Evolutionary conservation across 1,140 invertebrate species (phyloP).

Genomic region (Halesus radiatus): DNA sequence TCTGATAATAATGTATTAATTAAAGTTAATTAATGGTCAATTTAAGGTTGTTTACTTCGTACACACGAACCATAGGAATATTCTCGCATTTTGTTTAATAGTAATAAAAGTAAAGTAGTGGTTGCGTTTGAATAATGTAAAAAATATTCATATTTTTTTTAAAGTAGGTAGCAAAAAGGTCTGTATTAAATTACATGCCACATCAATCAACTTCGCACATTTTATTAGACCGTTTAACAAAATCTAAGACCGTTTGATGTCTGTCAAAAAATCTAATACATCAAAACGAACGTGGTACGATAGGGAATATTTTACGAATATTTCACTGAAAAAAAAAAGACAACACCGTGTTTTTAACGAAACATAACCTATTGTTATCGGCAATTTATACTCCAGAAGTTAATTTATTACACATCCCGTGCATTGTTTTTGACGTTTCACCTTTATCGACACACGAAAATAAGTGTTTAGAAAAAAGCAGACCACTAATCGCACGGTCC

Average conservation of each 20-base stretch:
- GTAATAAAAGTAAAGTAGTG: too few species aligned
- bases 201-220: constrained; percentile 30
- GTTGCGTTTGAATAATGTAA: not conserved
- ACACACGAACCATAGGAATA: too few species aligned
- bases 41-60: too few species aligned
- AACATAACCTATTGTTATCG: constrained; percentile 45
- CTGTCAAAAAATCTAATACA: constrained; percentile 16
- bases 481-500: not conserved
- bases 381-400: constrained; percentile 34
- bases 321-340: constrained; percentile 29
- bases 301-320: constrained; percentile 18
- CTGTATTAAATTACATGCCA: constrained; percentile 1
- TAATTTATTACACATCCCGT: constrained; percentile 48
- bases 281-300: constrained; percentile 9
- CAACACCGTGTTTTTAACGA: constrained; percentile 1
- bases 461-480: constrained; percentile 22
- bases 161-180: not conserved
- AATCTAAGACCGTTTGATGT: constrained; percentile 25
- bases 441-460: constrained; percentile 43
- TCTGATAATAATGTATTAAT: too few species aligned
- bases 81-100: too few species aligned
- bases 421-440: constrained; percentile 53
- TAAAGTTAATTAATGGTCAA: too few species aligned
- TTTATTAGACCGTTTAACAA: constrained; percentile 30
- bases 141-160: constrained; percentile 4